Evolutionary conservation across 2,797 vertebrate species (phyloP), one percentile per base, ranked within the genome.

Genomic region (Poeciliopsis infans): DNA sequence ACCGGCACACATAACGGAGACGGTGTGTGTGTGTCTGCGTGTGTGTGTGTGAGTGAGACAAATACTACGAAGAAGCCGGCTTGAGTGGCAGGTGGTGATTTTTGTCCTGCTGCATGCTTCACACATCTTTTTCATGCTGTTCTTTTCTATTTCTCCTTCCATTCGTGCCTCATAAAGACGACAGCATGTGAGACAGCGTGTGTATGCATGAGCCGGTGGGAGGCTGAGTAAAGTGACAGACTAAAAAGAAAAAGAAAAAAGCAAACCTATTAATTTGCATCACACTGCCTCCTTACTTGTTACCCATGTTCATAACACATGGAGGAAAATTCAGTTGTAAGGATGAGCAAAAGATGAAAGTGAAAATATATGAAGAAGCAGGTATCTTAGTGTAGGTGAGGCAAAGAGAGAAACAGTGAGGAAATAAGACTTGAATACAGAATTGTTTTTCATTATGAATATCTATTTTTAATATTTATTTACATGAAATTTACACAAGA

Each of bases 31-130:
- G 57, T 46, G 79, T 70, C 71, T 64, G 64, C 3, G 36, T 69
- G 68, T 6, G 12, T 6, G 12, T 66, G 61, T 0, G 18, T 5
- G 11, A 23, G 64, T 70, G 81, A 69, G 89, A 69, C 46, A 25
- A 81, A 51, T 91, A 93, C 86, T 90, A 93, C 53, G 59, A 93
- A 72, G 74, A 89, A 83, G 86, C 79, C 76, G 91, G 74, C 79
- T 91, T 91, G 93, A 94, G 87, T 92, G 92, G 90, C 91, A 94
- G 91, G 86, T 92, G 92, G 92, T 88, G 87, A 23, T 85, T 91
- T 92, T 90, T 88, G 81, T 89, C 61, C 12, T 49, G 77, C 83
- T 71, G 45, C 77, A 73, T 47, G 45, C 46, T 75, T 69, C 79
- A 75, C 80, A 82, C 83, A 78, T 91, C 74, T 87, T 85, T 80